These are phyloP conservation scores for Eugnorisma glareosa DNA, from an alignment of 2,888 invertebrate genomes.

Conservation along the genomic window DNA sequence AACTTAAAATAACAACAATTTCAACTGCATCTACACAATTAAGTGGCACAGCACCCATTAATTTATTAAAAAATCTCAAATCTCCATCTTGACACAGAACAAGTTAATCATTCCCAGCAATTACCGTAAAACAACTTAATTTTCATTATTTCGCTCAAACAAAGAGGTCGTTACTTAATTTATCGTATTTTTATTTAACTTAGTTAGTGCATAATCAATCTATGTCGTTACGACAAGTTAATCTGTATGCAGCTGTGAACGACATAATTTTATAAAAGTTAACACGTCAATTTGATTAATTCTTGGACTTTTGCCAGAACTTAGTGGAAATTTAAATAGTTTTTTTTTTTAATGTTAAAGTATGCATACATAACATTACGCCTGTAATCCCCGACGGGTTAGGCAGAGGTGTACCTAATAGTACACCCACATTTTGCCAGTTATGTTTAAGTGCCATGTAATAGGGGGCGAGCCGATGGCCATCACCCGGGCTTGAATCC, in stretches of 20 bases:
- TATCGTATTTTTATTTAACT: conserved; percentile 61
- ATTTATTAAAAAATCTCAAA: neutral
- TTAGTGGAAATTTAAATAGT: conserved; percentile 45
- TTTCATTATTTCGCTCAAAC: conserved; percentile 30
- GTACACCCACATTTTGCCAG: too few relatives aligned
- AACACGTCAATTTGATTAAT: conserved; percentile 66
- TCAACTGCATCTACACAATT: neutral
- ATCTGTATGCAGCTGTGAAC: conserved; percentile 67
- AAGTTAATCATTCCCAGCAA: conserved; percentile 16
- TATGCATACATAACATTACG: neutral
- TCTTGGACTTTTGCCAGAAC: conserved; percentile 43
- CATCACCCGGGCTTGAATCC: too few relatives aligned
- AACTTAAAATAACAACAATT: neutral
- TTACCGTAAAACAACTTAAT: conserved; percentile 28
- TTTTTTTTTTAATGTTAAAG: conserved; percentile 17
- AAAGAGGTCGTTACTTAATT: conserved; percentile 65
- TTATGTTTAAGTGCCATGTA: too few relatives aligned
- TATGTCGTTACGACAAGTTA: conserved; percentile 70
- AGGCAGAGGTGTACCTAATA: too few relatives aligned
- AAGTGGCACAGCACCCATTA: neutral
- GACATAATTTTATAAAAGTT: conserved; percentile 63
- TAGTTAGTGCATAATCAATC: conserved; percentile 71
- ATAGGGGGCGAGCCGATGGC: too few relatives aligned
- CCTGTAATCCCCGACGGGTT: too few relatives aligned
- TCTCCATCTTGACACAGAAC: neutral